These are phyloP conservation scores for Urocolius indicus DNA, from an alignment of 2,113 vertebrate species.

Conservation along the genomic window DNA sequence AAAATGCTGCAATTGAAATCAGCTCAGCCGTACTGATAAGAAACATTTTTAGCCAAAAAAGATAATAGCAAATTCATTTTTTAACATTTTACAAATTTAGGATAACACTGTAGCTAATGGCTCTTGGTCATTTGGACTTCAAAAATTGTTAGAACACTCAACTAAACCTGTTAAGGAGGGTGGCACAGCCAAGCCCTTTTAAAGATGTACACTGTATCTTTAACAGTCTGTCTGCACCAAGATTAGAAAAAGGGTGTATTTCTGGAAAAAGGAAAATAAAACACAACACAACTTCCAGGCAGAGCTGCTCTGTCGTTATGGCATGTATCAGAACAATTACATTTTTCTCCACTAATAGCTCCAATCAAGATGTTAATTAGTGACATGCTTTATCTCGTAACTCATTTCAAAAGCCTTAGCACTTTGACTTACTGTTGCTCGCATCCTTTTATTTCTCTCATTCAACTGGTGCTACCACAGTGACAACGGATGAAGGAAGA, in stretches of 20 bases:
- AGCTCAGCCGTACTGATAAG: slow-evolving; percentile 16
- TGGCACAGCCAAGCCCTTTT: not conserved
- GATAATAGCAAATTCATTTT: not conserved
- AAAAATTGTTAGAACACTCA: not conserved
- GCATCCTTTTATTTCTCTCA: slow-evolving; percentile 88
- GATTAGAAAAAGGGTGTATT: slow-evolving; percentile 38
- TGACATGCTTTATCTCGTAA: slow-evolving; percentile 41
- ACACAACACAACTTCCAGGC: slow-evolving; percentile 34
- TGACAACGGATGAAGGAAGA: slow-evolving; percentile 73
- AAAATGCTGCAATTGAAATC: slow-evolving; percentile 42
- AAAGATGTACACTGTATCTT: slow-evolving; percentile 36
- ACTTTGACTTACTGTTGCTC: slow-evolving; percentile 89
- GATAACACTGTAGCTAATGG: not conserved
- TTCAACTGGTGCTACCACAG: slow-evolving; percentile 82
- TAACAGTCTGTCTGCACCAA: slow-evolving; percentile 30
- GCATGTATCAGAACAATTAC: slow-evolving; percentile 19
- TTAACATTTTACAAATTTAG: slow-evolving; percentile 13
- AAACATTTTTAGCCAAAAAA: slow-evolving; percentile 1
- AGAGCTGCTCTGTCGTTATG: slow-evolving; percentile 33
- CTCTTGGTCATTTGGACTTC: not conserved
- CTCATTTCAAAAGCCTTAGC: slow-evolving; percentile 61
- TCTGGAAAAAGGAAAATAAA: not conserved
- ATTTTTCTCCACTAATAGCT: slow-evolving; percentile 43
- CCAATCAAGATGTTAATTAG: slow-evolving; percentile 48
- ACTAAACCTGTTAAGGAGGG: not conserved